Conservation (phyloP, 2,797 vertebrate genomes). For the Rhinogobio ventralis region DNA sequence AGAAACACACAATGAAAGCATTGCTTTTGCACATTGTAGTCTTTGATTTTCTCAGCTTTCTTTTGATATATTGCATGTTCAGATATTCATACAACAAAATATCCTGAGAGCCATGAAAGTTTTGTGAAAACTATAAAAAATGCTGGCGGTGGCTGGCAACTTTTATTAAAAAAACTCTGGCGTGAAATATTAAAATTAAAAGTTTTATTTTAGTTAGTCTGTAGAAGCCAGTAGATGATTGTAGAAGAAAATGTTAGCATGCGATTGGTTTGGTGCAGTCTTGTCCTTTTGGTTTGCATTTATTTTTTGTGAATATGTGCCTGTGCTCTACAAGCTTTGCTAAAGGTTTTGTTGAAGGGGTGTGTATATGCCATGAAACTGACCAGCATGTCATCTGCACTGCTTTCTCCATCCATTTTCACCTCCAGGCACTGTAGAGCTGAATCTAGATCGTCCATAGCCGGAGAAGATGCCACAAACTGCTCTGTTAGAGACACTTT, state of each 20-base stretch:
- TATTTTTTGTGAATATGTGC: background rate
- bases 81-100: no score
- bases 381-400: constrained; percentile 73
- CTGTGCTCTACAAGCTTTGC: background rate
- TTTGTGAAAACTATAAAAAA: no score
- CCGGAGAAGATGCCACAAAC: constrained; percentile 53
- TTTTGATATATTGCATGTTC: no score
- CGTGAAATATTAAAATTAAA: background rate
- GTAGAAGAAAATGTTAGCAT: background rate
- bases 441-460: constrained; percentile 79
- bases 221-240: background rate
- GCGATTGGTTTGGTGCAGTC: background rate
- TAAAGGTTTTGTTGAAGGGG: background rate
- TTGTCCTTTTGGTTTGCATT: background rate
- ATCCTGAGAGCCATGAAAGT: no score
- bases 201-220: background rate
- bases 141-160: no score
- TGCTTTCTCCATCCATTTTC: constrained; percentile 75
- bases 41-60: no score
- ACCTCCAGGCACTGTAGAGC: constrained; percentile 80
- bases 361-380: constrained; percentile 46
- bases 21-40: no score
- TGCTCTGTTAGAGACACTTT: constrained; percentile 75
- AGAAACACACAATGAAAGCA: no score
- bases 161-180: no score